These are phyloP conservation scores for Ctenochaetus hawaiiensis DNA, from an alignment of 2,797 vertebrate species.

Conservation along the genomic window DNA sequence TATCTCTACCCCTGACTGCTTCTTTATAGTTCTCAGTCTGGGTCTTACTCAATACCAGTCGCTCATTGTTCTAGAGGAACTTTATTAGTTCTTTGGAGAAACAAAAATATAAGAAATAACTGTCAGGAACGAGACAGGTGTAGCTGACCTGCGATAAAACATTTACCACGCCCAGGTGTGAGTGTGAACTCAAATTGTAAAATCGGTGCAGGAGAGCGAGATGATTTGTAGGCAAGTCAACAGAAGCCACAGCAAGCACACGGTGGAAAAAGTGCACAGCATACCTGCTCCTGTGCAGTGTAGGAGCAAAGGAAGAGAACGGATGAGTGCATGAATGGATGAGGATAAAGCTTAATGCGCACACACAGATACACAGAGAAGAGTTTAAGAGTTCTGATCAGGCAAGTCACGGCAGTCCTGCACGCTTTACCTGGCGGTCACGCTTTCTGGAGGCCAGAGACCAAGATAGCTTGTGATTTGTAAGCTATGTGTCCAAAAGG, in stretches of 20 bases:
- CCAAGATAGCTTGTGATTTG: slow-evolving; percentile 92
- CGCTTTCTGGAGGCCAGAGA: slow-evolving; percentile 91
- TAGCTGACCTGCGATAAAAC: slow-evolving; percentile 31
- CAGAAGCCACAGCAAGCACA: slow-evolving; percentile 75
- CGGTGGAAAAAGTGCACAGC: slow-evolving; percentile 63
- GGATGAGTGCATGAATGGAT: slow-evolving; percentile 68
- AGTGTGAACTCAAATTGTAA: slow-evolving; percentile 56
- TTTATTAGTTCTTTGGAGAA: slow-evolving; percentile 23
- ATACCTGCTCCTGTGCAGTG: slow-evolving; percentile 69
- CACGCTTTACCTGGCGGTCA: slow-evolving; percentile 89
- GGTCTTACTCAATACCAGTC: slow-evolving; percentile 50
- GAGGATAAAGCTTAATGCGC: slow-evolving; percentile 70
- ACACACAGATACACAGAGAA: slow-evolving; percentile 78
- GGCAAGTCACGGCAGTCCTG: slow-evolving; percentile 86
- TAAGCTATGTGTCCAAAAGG: slow-evolving; percentile 88
- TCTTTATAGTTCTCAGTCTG: slow-evolving; percentile 41
- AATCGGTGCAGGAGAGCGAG: slow-evolving; percentile 51
- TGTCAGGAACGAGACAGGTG: slow-evolving; percentile 23
- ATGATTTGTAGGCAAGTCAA: slow-evolving; percentile 72
- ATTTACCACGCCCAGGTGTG: slow-evolving; percentile 34
- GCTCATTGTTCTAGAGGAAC: slow-evolving; percentile 45
- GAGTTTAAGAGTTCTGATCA: slow-evolving; percentile 81
- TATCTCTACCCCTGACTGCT: slow-evolving; percentile 47
- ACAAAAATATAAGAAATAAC: slow-evolving; percentile 31
- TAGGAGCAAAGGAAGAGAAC: slow-evolving; percentile 58